Evolutionary conservation across 1,140 invertebrate genomes (phyloP), one percentile per base, ranked within the genome.

Genomic region (Penaeus indicus): DNA sequence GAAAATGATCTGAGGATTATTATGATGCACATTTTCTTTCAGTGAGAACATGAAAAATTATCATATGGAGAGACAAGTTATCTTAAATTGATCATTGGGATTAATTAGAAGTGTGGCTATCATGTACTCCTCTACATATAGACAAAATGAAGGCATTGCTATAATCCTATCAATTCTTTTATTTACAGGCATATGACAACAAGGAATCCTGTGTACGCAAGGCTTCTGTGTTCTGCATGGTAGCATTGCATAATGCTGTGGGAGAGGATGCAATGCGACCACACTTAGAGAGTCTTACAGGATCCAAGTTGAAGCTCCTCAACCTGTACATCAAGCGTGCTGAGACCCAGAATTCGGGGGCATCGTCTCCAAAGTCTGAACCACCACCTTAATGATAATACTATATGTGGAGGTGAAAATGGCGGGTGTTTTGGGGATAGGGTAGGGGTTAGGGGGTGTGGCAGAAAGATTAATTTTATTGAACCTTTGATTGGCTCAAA

Each of bases 161-260:
- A n/a, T 88, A 22, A 80, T 89, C 22, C 47, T 81, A 84, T 86
- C 89, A 91, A 91, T 91, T 90, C 92, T 91, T 90, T 91, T 91
- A 69, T 86, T 91, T 93, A 91, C 92, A 98, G 95, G 96, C 97
- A 10, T 98, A 98, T 92, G 97, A 98, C 92, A 95, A 96, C 92
- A 93, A 94, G 27, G 97, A 98, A 92, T 98, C 97, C 89, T 95
- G 96, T 85, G 97, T 99, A 42, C 94, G 98, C 22, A 99, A 99
- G 92, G 97, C 97, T 88, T 96, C 97, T 16, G 97, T 99, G 1
- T 98, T 99, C 93, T 98, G 97, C 92, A 97, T 99, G 95, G 98
- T 99, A 4, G 96, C 97, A 60, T 95, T 98, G 85, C 96, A 98
- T 90, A 95, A 96, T 90, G 95, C 95, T 22, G 95, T 98, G 7